Conservation (phyloP, 2,888 invertebrate genomes). For the Rhingia campestris region DNA sequence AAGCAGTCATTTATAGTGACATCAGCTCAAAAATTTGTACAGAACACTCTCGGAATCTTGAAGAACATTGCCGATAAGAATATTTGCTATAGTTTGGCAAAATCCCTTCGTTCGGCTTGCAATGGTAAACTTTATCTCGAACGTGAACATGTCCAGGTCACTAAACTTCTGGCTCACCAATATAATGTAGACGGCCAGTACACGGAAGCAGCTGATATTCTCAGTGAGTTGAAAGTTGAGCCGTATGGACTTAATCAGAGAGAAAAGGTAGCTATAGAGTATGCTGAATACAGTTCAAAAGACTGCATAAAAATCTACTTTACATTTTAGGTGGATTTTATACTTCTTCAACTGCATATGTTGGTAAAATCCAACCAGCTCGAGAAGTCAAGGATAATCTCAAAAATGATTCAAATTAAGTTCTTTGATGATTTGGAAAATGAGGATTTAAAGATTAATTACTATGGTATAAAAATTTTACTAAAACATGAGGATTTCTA, state of each 20-base stretch:
- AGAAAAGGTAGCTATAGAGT: conserved; percentile 86
- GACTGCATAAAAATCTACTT: not conserved
- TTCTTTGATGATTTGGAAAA: conserved; percentile 90
- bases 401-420: conserved; percentile 96
- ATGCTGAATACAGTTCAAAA: too few species aligned
- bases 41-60: conserved; percentile 92
- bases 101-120: conserved; percentile 93
- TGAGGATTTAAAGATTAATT: conserved; percentile 83
- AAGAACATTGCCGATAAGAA: conserved; percentile 93
- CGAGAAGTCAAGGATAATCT: conserved; percentile 96
- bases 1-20: conserved; percentile 94
- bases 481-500: conserved; percentile 94
- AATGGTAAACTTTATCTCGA: conserved; percentile 99
- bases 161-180: conserved; percentile 91
- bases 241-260: conserved; percentile 96
- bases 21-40: conserved; percentile 95
- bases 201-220: conserved; percentile 93
- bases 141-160: conserved; percentile 95
- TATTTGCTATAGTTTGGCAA: conserved; percentile 93
- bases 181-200: conserved; percentile 90
- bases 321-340: conserved; percentile 87
- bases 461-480: conserved; percentile 90
- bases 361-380: conserved; percentile 96
- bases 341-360: conserved; percentile 97
- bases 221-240: conserved; percentile 93